These are phyloP conservation scores for Melanotaenia duboulayi DNA, from an alignment of 2,113 vertebrate genomes.

Conservation along the genomic window DNA sequence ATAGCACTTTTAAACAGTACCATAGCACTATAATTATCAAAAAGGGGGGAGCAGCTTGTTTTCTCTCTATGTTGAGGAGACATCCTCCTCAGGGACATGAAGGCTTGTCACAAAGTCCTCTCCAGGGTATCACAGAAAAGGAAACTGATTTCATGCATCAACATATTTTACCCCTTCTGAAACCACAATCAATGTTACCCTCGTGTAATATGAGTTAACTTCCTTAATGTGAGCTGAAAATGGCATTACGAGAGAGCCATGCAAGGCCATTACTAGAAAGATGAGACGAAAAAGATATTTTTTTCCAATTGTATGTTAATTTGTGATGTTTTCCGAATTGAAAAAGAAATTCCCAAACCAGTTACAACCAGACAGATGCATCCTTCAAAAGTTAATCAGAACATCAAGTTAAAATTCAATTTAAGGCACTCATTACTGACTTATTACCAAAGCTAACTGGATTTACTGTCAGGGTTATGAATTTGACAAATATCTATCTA, in stretches of 20 bases:
- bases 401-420: no score
- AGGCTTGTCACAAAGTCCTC: constrained; percentile 28
- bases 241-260: constrained; percentile 34
- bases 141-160: constrained; percentile 32
- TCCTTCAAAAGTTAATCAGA: no score
- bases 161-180: constrained; percentile 26
- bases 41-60: constrained; percentile 3
- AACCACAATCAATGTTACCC: constrained; percentile 49
- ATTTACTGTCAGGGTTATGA: neutral
- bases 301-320: neutral
- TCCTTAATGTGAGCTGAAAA: constrained; percentile 34
- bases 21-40: constrained; percentile 4
- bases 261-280: constrained; percentile 9
- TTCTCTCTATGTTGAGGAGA: constrained; percentile 16
- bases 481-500: constrained; percentile 15
- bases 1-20: neutral
- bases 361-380: no score
- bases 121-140: constrained; percentile 8
- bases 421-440: no score
- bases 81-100: constrained; percentile 45
- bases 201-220: constrained; percentile 43
- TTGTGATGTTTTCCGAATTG: neutral
- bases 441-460: no score
- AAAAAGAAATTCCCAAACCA: no score
- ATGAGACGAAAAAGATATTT: constrained; percentile 10